These are phyloP conservation scores for Caenorhabditis inopinata DNA, from an alignment of 1,140 invertebrate genomes.

Conservation along the genomic window DNA sequence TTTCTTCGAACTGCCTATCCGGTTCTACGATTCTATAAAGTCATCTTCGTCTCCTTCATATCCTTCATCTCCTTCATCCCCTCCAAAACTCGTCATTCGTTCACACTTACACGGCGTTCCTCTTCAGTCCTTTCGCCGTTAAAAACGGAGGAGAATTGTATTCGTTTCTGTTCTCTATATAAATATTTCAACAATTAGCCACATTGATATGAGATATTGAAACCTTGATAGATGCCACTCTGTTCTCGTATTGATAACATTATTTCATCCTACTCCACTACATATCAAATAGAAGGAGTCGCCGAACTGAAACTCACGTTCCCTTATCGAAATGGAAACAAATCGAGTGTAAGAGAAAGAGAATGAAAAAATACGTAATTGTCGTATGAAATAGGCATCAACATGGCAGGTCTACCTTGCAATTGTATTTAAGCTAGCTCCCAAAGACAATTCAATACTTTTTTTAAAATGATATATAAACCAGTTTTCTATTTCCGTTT, in stretches of 20 bases:
- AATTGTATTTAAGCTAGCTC: too few species aligned
- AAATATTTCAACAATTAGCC: too few species aligned
- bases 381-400: neutral
- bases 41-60: neutral
- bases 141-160: neutral
- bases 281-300: neutral
- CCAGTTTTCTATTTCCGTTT: too few species aligned
- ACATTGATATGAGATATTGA: neutral
- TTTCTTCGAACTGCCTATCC: slow-evolving; percentile 15
- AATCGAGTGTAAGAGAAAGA: neutral
- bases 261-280: too few species aligned
- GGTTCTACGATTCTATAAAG: neutral
- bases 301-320: neutral
- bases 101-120: neutral
- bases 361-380: neutral
- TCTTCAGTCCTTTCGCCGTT: neutral
- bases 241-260: too few species aligned
- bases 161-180: neutral
- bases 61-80: too few species aligned
- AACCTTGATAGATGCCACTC: too few species aligned
- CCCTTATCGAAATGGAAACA: slow-evolving; percentile 13
- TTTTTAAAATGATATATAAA: too few species aligned
- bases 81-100: slow-evolving; percentile 5
- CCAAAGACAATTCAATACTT: too few species aligned
- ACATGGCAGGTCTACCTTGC: neutral